Evolutionary conservation across 2,888 invertebrate genomes (phyloP), one percentile per base, ranked within the genome.

Genomic region (Philaethria dido): DNA sequence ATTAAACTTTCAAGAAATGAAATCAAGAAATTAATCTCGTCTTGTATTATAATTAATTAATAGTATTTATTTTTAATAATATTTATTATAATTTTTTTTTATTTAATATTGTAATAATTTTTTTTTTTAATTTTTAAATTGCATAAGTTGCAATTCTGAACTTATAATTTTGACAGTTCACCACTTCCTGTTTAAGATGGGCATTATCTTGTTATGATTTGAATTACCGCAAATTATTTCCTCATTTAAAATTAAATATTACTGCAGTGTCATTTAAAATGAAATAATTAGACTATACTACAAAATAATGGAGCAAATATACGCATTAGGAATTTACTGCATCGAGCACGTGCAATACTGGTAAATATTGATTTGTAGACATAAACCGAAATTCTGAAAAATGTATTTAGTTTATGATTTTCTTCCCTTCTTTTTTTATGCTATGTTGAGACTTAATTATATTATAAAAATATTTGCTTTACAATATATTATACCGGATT

Each of bases 281-380:
- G 13, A 45, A n/a, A 25, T 59, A 25, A 54, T 42, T 25, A 64
- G 18, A 39, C 39, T 16, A 18, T 45, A 14, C 33, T 18, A 0
- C 9, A 50, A 48, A 65, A 64, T 44, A 33, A 90, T 89, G 89
- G 90, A 91, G 69, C 84, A 82, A 50, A 47, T 91, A 0, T 87
- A 89, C 79, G 89, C 86, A 0, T 70, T 89, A 11, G 91, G 89
- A 3, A 78, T 91, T 0, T 69, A 78, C 3, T 80, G 80, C 54
- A 90, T 90, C 14, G 80, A 88, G 73, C 73, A 78, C 22, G 71
- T 89, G 6, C 91, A 91, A 69, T 73, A 86, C 42, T 83, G 88
- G 90, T 90, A 79, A 64, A 69, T 64, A 52, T 71, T 45, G 62
- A 50, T 63, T 72, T 75, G 68, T 14, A 9, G 22, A 42, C 22